Base-by-base conservation (phyloP, 2,888 invertebrate species). In the Macrosoma leucophasiata region DNA sequence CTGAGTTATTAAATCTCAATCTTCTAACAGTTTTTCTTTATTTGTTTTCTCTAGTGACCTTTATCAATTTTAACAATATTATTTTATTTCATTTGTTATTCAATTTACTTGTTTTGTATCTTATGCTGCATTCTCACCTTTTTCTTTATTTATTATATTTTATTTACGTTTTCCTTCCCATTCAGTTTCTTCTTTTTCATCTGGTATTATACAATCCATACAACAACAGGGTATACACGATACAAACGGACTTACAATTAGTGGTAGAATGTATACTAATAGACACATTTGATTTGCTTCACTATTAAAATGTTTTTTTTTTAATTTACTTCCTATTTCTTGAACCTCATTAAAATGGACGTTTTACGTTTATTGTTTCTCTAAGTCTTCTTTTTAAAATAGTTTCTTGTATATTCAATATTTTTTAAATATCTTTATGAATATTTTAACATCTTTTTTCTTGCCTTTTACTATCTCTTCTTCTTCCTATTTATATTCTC, bases 201-300 rank as follows among this genome's bases (percentile, higher is more conserved):
- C 58, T n/a, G 50, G 45, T 0, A 64, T 38, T n/a, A 62, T 49
- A 4, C 38, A 46, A 21, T 62, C 47, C 50, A 64, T 56, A 11
- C 65, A 67, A 28, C 63, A 64, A 9, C 57, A 64, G 0, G 66
- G 64, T 19, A 62, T 53, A 18, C 65, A 64, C 1, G 65, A 65
- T 2, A 65, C 58, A 21, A 61, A 67, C 0, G 64, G 65, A 37
- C 62, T 62, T 0, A 61, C 56, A 20, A 64, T 3, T 5, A 63
- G 28, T 3, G 67, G 64, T 10, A 62, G 27, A 12, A 66, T 49
- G 14, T 47, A 60, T 3, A 56, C 55, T 13, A 58, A 14, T 7
- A 57, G 36, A 42, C 59, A 60, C 59, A 62, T 62, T 46, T 37
- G 20, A 11, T 17, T 8, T 24, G 13, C 8, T 18, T 22, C 7